A percentile compares a stretch with the other conserved stretches of the same genome.
phyloP scores from a whole-genome alignment of 2,888 invertebrate genomes.

The Dynastes grantii region DNA sequence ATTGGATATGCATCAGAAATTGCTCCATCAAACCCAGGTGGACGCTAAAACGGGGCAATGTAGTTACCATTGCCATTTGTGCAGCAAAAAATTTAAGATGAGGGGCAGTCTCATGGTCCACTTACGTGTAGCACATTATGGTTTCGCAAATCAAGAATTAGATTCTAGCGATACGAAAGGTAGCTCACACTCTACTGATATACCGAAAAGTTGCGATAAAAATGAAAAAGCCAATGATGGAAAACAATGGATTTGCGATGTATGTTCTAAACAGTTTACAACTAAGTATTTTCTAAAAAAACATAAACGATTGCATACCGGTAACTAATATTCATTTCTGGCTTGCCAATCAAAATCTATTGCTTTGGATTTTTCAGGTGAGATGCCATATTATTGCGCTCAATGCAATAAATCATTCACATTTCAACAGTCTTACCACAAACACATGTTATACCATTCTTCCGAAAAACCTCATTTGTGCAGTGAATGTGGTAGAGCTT shows the following conservation, averaged over 20 bases:
- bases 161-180: conserved; percentile 30
- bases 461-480: conserved; percentile 87
- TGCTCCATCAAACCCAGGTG: conserved; percentile 75
- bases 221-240: conserved; percentile 70
- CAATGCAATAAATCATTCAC: conserved; percentile 90
- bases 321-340: conserved; percentile 65
- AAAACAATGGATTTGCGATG: conserved; percentile 90
- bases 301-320: conserved; percentile 89
- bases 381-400: conserved; percentile 89
- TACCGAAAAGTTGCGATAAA: conserved; percentile 35
- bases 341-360: not conserved
- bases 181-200: not conserved
- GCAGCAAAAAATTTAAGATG: conserved; percentile 87
- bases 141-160: conserved; percentile 68
- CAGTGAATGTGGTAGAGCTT: conserved; percentile 84
- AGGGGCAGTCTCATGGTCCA: conserved; percentile 88
- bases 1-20: conserved; percentile 82
- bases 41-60: conserved; percentile 66
- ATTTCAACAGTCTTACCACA: conserved; percentile 92
- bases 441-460: conserved; percentile 89
- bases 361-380: conserved; percentile 74
- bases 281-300: conserved; percentile 93
- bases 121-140: conserved; percentile 84
- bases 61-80: conserved; percentile 81
- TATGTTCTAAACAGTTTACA: conserved; percentile 88